Base-by-base conservation (phyloP, 2,888 invertebrate species). In the Sminthurides aquaticus region DNA sequence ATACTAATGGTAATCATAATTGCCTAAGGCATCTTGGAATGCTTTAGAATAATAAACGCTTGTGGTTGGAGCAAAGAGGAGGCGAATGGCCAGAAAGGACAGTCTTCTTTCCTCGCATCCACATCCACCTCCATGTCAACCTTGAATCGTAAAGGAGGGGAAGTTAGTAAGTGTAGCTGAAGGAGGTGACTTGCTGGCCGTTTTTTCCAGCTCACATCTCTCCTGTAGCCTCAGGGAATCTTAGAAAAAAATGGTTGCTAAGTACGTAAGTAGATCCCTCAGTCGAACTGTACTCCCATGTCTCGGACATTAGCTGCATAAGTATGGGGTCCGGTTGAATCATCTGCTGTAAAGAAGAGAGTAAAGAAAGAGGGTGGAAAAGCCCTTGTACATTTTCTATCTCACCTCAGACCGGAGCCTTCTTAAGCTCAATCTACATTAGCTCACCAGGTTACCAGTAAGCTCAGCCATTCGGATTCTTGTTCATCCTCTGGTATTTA, bases 131-230 rank as follows among this genome's bases (percentile, higher is more conserved):
- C 15, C 43, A 34, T 62, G 62, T 48, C 63, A 63, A 63, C 63
- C 63, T 63, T 63, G 63, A 63, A 63, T 63, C 58, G 26, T 54
- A 11, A 63, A 63, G 57, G 58, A 63, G 63, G 63, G 57, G 63
- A 63, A 49, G 57, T 20, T 22, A 29, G 49, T 5, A 34, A 34
- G 5, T 11, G 43, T 15, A 34, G 43, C 43, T 34, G 43, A 34
- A 34, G 15, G 15, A 62, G 63, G 27, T 57, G 57, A 55, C 55
- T 56, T 60, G 54, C 56, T 64, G 29, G 52, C 24, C 29, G 49
- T 58, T 58, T 57, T 15, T 57, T 58, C 34, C 20, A n/a, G 8
- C 11, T 20, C 22, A 11, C 29, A 18, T 59, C 34, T 59, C 59
- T 26, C 24, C 20, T 24, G 22, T 34, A 22, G 24, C 20, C 48